Evolutionary conservation across 2,113 vertebrate genomes (phyloP).

Genomic region (Lichenostomus cassidix): DNA sequence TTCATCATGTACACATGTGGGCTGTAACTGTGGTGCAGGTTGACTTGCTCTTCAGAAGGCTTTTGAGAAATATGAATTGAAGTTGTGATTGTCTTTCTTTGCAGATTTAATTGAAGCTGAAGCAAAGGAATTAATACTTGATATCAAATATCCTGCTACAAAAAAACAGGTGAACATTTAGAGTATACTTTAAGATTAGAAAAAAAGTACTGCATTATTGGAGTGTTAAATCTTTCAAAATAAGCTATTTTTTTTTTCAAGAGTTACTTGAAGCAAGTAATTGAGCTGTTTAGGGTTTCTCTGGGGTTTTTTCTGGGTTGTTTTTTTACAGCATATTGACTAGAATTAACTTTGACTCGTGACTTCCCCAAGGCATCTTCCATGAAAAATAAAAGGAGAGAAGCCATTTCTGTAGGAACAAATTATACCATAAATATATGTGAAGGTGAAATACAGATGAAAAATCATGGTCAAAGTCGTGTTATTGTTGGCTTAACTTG

Average conservation of each 20-base stretch:
- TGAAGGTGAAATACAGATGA: neutral
- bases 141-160: conserved; percentile 94
- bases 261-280: neutral
- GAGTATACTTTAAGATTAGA: neutral
- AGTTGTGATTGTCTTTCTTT: conserved; percentile 24
- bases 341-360: neutral
- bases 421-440: neutral
- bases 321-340: neutral
- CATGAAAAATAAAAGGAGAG: neutral
- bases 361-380: neutral
- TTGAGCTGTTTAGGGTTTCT: neutral
- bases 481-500: neutral
- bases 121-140: conserved; percentile 85
- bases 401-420: neutral
- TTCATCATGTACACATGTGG: neutral
- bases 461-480: neutral
- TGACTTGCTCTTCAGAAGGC: neutral
- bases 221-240: neutral
- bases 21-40: neutral
- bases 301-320: neutral
- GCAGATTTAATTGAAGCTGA: conserved; percentile 87
- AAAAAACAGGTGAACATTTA: conserved; percentile 87
- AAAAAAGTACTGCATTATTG: neutral
- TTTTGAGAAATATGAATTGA: neutral
- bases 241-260: neutral